A percentile compares a stretch with the other conserved stretches of the same genome.
Conservation (phyloP, 2,113 vertebrate species). For the Heterotilapia buettikoferi region DNA sequence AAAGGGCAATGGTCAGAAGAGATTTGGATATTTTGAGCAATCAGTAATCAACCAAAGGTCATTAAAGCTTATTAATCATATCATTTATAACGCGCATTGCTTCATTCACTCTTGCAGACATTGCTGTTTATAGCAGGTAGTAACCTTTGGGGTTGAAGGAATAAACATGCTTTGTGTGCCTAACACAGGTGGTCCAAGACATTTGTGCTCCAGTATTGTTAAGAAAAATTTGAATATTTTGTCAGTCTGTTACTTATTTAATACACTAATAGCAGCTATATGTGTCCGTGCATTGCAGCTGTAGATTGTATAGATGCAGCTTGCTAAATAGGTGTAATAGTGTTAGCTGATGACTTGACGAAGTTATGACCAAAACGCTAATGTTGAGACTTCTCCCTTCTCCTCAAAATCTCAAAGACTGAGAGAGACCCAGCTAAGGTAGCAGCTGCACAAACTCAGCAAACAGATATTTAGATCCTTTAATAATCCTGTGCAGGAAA, state of each 20-base stretch:
- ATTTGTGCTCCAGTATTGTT: neutral
- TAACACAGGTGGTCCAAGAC: neutral
- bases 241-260: neutral
- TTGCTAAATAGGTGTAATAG: neutral
- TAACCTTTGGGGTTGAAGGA: fast-evolving
- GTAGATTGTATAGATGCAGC: neutral
- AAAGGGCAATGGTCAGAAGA: neutral
- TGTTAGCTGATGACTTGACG: neutral
- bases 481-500: fast-evolving
- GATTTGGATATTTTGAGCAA: neutral
- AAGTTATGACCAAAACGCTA: neutral
- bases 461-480: neutral
- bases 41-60: neutral
- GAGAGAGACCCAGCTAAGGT: neutral
- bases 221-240: neutral
- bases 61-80: neutral
- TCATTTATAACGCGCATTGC: fast-evolving
- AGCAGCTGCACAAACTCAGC: neutral
- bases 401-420: neutral
- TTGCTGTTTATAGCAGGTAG: neutral
- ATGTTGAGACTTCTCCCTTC: neutral
- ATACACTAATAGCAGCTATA: neutral
- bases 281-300: neutral
- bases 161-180: neutral
- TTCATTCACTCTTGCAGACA: neutral